Evolutionary conservation across 2,797 vertebrate genomes (phyloP), one percentile per base, ranked within the genome.

Genomic region (Cyprinodon diabolis): DNA sequence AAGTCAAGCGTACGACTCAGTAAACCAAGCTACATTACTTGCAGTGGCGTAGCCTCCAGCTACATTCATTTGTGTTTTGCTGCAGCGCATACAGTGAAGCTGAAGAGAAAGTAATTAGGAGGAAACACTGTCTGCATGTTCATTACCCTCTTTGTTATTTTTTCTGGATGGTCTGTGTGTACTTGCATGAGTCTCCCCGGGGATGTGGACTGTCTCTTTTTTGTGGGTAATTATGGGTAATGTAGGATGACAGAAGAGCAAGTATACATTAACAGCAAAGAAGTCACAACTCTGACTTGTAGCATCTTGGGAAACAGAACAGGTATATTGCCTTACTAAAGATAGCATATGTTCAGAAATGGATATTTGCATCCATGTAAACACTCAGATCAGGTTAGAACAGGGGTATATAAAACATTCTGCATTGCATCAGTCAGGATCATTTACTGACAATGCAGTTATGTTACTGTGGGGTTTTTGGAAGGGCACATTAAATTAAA

Each of bases 201-300:
- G 86, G 89, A 87, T 37, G 37, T 66, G 56, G 55, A 70, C 82
- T 62, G 68, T 83, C 82, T 91, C 84, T 83, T 83, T 84, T 82
- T 85, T 85, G 79, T 86, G 83, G 82, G 81, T 91, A 92, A 94
- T 93, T 92, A 92, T 86, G 84, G 85, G 83, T 92, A 92, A 93
- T 91, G 89, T 86, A 86, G 86, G 79, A 86, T 91, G 91, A 91
- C 91, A 93, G 84, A 80, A 62, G 80, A 82, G 75, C 73, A 72
- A 54, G 37, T 76, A 40, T 55, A 68, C 80, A 81, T 25, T 77
- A 83, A 83, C 65, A 80, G 76, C 57, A 82, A 62, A 83, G 60
- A 71, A 71, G 68, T 68, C 49, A 62, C 73, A 57, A 68, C 66
- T 48, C 66, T 72, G 62, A 84, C 72, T 52, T 77, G 68, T 30